A percentile compares a stretch with the other conserved stretches of the same genome.
phyloP scores from a whole-genome alignment of 2,888 invertebrate genomes.

The Ochropleura plecta region DNA sequence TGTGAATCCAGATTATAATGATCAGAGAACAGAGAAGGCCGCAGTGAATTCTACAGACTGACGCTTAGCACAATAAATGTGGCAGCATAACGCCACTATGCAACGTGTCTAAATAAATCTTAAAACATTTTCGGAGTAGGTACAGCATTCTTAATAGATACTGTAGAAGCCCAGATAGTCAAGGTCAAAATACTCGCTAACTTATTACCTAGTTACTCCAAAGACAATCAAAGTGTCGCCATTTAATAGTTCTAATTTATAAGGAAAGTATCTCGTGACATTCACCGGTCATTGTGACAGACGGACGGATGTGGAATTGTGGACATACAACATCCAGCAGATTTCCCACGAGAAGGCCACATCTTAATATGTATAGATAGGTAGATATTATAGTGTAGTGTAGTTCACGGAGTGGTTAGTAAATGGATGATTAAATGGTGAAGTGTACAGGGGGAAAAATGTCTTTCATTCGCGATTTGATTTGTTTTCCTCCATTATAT shows the following conservation, averaged over 20 bases:
- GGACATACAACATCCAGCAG: constrained; percentile 50
- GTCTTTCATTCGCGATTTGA: background rate
- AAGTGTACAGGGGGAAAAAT: background rate
- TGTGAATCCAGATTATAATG: too few species aligned
- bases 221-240: background rate
- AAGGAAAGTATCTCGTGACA: background rate
- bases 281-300: constrained; percentile 31
- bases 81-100: too few species aligned
- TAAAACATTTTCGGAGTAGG: background rate
- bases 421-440: background rate
- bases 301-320: constrained; percentile 10
- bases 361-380: constrained; percentile 37
- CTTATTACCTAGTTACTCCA: background rate
- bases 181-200: background rate
- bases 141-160: background rate
- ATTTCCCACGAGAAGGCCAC: constrained; percentile 55
- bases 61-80: too few species aligned
- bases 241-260: background rate
- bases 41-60: too few species aligned
- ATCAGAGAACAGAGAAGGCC: too few species aligned
- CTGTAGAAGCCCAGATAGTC: background rate
- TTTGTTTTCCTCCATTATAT: background rate
- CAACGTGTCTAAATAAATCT: background rate
- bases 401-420: background rate
- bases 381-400: background rate